Percentiles rank a stretch among this genome's conserved stretches.
Evolutionary conservation across 2,113 vertebrate genomes (phyloP).

Genomic region (Epinephelus moara): DNA sequence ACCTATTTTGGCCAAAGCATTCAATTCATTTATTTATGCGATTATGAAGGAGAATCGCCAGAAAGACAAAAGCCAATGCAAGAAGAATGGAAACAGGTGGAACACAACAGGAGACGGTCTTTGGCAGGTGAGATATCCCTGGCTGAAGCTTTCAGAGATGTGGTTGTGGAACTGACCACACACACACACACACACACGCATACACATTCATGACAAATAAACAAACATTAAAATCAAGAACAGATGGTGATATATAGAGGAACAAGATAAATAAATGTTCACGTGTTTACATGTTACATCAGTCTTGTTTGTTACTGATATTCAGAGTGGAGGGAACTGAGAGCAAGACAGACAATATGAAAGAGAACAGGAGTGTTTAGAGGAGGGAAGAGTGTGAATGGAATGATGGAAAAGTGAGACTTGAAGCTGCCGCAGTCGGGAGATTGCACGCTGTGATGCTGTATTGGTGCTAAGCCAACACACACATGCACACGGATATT

Average conservation of each 20-base stretch:
- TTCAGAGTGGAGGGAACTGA: background rate
- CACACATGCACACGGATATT: background rate
- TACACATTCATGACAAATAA: background rate
- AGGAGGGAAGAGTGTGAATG: conserved; percentile 4
- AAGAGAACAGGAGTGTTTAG: background rate
- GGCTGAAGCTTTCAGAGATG: background rate
- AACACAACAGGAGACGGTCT: background rate
- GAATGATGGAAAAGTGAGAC: background rate
- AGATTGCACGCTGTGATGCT: background rate
- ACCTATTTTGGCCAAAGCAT: background rate
- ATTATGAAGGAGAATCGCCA: background rate
- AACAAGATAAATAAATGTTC: background rate
- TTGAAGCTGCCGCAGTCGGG: background rate
- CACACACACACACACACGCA: background rate
- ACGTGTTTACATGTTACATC: background rate
- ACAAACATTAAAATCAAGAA: background rate
- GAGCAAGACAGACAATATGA: background rate
- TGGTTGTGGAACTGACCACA: background rate
- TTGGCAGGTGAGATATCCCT: conserved; percentile 5
- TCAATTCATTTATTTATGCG: background rate
- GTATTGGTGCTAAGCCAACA: background rate
- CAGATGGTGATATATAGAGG: background rate
- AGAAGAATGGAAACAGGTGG: conserved; percentile 22
- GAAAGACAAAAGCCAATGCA: background rate
- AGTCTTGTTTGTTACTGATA: background rate